Evolutionary conservation across 2,797 vertebrate species (phyloP), one percentile per base, ranked within the genome.

Genomic region (Novumbra hubbsi): DNA sequence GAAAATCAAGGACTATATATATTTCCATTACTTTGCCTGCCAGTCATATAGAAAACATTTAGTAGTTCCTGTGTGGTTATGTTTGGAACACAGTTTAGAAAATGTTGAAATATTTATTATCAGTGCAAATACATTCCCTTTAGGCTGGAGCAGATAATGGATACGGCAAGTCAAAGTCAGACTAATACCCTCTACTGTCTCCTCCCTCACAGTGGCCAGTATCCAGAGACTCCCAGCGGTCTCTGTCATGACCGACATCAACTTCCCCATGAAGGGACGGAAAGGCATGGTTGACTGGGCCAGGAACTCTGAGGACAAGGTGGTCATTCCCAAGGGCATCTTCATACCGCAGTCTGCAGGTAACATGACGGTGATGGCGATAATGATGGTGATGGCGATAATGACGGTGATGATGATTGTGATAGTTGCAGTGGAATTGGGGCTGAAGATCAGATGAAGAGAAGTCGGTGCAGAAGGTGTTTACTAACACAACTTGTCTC

Each of bases 251-350:
- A 98, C 97, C 3, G 97, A 99, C 91, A 98, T 99, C 92, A 99
- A 96, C 93, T 99, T 99, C 87, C 98, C 98, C 32, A 99, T 99
- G 98, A 98, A 98, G 92, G 98, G 98, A 83, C 95, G 98, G 82
- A 99, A 99, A 91, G 98, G 98, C 82, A 99, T 99, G 98, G 97
- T 99, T 66, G 98, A 99, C 84, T 99, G 98, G 98, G 98, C 98
- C 86, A 93, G 98, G 79, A 99, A 99, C 88, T 99, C 98, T 3
- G 98, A 99, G 92, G 98, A 99, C 82, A 96, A 96, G 80, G 96
- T 99, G 74, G 96, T 99, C 77, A 96, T 99, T 91, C 98, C 98
- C 72, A 99, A 98, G 94, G 96, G 93, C 83, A 96, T 99, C 87
- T 99, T 99, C 89, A 93, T 95, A 74, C 96, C 97, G 21, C 90